A percentile compares a stretch with the other conserved stretches of the same genome.
These are phyloP conservation scores for Naso thynnoides DNA, from an alignment of 2,797 vertebrate species.

Conservation along the genomic window DNA sequence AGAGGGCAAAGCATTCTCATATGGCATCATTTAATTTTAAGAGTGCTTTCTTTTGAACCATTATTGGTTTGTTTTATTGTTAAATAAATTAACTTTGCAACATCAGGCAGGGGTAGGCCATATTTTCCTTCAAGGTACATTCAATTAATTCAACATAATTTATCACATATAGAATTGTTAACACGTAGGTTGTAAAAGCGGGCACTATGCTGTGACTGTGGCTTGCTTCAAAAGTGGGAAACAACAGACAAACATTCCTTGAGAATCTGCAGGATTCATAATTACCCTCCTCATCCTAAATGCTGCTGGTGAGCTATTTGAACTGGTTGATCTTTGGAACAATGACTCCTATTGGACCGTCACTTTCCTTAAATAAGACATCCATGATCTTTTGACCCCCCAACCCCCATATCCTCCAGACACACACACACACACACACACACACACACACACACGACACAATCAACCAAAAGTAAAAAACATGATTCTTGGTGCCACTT, in stretches of 20 bases:
- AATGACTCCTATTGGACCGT: constrained; percentile 52
- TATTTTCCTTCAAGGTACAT: background rate
- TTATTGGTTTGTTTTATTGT: too few species aligned
- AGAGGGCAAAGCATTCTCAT: background rate
- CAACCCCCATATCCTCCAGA: background rate
- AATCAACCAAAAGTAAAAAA: background rate
- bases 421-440: constrained; percentile 5
- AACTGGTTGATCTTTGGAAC: constrained; percentile 49
- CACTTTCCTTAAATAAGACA: constrained; percentile 61
- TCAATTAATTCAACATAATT: background rate
- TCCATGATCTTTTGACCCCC: constrained; percentile 52
- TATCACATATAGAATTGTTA: background rate
- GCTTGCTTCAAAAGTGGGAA: constrained; percentile 2
- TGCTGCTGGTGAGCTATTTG: constrained; percentile 38
- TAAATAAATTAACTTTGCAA: too few species aligned
- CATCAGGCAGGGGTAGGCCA: background rate
- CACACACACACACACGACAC: background rate
- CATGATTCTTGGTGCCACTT: background rate
- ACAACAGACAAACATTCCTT: background rate
- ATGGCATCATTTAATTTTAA: background rate
- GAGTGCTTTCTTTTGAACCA: too few species aligned
- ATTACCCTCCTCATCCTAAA: constrained; percentile 26
- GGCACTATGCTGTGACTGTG: background rate
- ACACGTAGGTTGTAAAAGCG: background rate
- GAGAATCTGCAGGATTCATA: constrained; percentile 31